Evolutionary conservation across 2,888 invertebrate genomes (phyloP).

Genomic region (Eurois occulta): DNA sequence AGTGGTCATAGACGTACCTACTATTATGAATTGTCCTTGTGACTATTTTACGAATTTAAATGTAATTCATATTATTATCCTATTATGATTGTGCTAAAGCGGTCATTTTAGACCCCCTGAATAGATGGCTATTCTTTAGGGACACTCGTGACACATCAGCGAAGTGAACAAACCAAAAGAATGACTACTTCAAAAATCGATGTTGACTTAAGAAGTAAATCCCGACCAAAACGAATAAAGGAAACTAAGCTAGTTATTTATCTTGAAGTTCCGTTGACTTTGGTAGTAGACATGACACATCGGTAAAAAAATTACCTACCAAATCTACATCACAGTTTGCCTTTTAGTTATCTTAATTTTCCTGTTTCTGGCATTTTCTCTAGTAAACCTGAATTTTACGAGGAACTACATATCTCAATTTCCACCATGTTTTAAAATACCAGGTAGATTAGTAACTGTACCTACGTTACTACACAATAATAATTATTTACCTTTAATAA

Average conservation of each 20-base stretch:
- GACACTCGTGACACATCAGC: constrained; percentile 8
- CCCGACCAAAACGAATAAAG: neutral
- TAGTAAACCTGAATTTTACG: neutral
- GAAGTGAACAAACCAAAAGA: neutral
- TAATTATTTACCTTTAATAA: neutral
- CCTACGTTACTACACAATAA: neutral
- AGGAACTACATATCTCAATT: neutral
- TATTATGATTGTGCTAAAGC: too few species aligned
- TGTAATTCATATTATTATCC: too few species aligned
- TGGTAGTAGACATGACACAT: neutral
- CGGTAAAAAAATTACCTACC: neutral
- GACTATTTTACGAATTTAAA: too few species aligned
- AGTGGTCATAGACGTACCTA: too few species aligned
- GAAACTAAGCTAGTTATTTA: neutral
- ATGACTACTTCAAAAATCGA: neutral
- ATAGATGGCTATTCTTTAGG: neutral
- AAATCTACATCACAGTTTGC: neutral
- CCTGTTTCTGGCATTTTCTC: too few species aligned
- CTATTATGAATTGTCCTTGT: too few species aligned
- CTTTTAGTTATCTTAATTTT: neutral
- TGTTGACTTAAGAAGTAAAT: neutral
- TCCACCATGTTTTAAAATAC: neutral
- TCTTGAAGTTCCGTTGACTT: neutral
- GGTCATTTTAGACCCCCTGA: too few species aligned
- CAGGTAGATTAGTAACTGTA: neutral